These are phyloP conservation scores for Enteromius argenteus DNA, from an alignment of 2,797 vertebrate genomes.

Conservation along the genomic window DNA sequence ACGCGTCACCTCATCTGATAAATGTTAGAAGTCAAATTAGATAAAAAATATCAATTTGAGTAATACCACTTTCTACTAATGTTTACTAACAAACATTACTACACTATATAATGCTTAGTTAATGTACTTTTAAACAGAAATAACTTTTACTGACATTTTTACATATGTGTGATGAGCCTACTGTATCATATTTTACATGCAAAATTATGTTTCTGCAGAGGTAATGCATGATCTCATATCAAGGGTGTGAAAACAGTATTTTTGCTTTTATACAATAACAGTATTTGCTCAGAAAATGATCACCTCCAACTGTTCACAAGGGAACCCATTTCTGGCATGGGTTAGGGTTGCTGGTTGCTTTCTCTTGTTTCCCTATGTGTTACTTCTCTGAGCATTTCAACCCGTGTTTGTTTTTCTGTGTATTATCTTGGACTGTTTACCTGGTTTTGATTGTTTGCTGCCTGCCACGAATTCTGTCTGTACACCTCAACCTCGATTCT, in stretches of 20 bases:
- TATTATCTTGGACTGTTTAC: too few relatives aligned
- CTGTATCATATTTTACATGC: background rate
- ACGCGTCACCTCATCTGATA: constrained; percentile 90
- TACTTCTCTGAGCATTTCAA: too few relatives aligned
- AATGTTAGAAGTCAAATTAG: background rate
- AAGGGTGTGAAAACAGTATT: background rate
- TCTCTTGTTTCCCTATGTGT: too few relatives aligned
- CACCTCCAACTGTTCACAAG: background rate
- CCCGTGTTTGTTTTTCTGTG: too few relatives aligned
- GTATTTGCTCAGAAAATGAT: background rate
- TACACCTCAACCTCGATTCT: too few relatives aligned
- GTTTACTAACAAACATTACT: background rate
- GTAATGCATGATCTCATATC: background rate
- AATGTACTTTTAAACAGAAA: background rate
- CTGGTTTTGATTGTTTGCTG: too few relatives aligned
- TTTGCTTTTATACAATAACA: too few relatives aligned
- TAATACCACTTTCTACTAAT: background rate
- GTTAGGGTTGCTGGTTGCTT: too few relatives aligned
- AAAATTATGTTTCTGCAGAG: background rate
- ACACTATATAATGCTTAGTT: background rate
- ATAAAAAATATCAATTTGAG: background rate
- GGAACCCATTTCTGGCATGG: background rate
- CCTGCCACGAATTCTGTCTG: too few relatives aligned
- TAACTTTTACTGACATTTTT: background rate
- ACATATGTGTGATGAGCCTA: background rate